A percentile compares a stretch with the other conserved stretches of the same genome.
These are phyloP conservation scores for Poeciliopsis presidionis DNA, from an alignment of 2,797 vertebrate genomes.

Conservation along the genomic window DNA sequence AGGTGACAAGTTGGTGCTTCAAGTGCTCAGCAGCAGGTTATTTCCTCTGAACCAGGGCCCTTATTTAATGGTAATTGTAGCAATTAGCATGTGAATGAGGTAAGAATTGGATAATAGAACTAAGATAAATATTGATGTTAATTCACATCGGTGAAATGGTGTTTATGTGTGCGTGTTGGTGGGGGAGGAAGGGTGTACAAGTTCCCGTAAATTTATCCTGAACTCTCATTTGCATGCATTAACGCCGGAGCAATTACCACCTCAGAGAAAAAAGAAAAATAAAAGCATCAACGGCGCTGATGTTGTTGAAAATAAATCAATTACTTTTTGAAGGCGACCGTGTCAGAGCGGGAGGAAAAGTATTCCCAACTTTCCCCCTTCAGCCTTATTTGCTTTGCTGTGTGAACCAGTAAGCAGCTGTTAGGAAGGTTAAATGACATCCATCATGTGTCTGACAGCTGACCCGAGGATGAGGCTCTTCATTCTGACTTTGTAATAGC, in stretches of 20 bases:
- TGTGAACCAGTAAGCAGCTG: conserved; percentile 66
- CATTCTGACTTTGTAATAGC: conserved; percentile 79
- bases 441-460: conserved; percentile 72
- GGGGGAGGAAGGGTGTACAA: conserved; percentile 18
- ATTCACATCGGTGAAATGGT: conserved; percentile 67
- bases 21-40: conserved; percentile 76
- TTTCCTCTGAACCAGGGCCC: conserved; percentile 81
- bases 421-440: conserved; percentile 74
- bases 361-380: conserved; percentile 45
- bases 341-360: conserved; percentile 41
- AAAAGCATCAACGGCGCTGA: conserved; percentile 55
- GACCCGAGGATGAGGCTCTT: conserved; percentile 73
- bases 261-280: conserved; percentile 31
- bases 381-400: conserved; percentile 61
- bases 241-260: conserved; percentile 71
- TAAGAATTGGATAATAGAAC: conserved; percentile 84
- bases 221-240: conserved; percentile 80
- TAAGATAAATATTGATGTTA: conserved; percentile 85
- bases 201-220: conserved; percentile 63
- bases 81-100: conserved; percentile 93
- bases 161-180: conserved; percentile 29
- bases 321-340: conserved; percentile 29
- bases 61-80: conserved; percentile 93
- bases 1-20: conserved; percentile 69
- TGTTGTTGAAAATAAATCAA: conserved; percentile 64